Base-by-base conservation (phyloP, 2,113 vertebrate species). In the Stigmatopora nigra region DNA sequence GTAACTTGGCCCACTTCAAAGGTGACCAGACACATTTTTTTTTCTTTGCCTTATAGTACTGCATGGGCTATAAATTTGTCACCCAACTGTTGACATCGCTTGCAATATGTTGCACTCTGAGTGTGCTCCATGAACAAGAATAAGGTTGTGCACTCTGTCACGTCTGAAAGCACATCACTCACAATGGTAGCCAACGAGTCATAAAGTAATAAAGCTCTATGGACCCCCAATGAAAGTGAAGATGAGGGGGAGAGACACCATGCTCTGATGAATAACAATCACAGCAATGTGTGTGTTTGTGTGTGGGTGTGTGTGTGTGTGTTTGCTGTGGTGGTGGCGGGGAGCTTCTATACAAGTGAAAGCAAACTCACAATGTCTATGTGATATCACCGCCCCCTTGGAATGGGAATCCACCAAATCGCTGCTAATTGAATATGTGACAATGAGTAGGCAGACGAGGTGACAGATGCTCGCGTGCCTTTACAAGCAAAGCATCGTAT, bases 391-490 rank as follows among this genome's bases (percentile, higher is more conserved):
- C 77, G 61, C 80, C 75, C 71, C 73, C 41, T 44, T 67, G 61
- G 79, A 77, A 82, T 66, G 44, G 69, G 76, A 78, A 81, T 76
- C 82, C 78, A 73, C 79, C 76, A 82, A 75, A 85, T 81, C 76
- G 78, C 90, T 88, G 90, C 92, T 94, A 92, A 97, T 96, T 94
- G 94, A 95, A 93, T 92, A 88, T 90, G 92, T 93, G 92, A 88
- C 93, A 96, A 95, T 93, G 90, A 78, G 16, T 48, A 90, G 90
- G 84, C 89, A 77, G 86, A 91, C 86, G 88, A 92, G 90, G 91
- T 90, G 88, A 92, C 95, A 97, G 96, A 96, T 98, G 94, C 93
- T 96, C 94, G 89, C 91, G 91, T 95, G 94, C 94, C 95, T 95
- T 95, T 94, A 96, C 93, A 94, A 95, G 92, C 76, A 45, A 73